Evolutionary conservation across 2,888 invertebrate species (phyloP).

Genomic region (Hypercompe scribonia): DNA sequence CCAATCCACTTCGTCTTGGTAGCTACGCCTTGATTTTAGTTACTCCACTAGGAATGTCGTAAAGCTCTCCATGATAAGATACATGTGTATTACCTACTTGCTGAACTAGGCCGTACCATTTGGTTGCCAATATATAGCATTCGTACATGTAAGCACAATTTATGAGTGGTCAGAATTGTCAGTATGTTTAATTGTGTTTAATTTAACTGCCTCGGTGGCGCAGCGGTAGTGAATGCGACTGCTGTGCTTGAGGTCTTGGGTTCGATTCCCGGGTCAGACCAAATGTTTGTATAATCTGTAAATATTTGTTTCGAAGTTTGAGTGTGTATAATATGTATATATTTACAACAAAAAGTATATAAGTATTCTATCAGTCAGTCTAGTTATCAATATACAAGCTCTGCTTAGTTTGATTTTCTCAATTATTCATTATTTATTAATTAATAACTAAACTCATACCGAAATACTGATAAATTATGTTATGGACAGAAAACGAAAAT

Average conservation of each 20-base stretch:
- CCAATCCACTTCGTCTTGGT: constrained; percentile 48
- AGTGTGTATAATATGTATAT: too few relatives aligned
- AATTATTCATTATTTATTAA: too few relatives aligned
- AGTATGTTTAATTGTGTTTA: background rate
- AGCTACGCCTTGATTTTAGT: constrained; percentile 20
- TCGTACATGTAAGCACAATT: background rate
- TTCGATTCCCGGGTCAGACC: too few relatives aligned
- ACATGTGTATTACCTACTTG: constrained; percentile 12
- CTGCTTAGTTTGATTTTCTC: too few relatives aligned
- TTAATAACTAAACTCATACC: background rate
- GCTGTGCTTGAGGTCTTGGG: too few relatives aligned
- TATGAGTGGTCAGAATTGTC: background rate
- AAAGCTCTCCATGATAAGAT: constrained; percentile 15
- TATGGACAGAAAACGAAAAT: background rate
- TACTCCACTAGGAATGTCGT: constrained; percentile 9
- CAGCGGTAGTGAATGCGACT: too few relatives aligned
- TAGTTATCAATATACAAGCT: too few relatives aligned
- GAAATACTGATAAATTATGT: background rate
- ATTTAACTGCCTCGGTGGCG: too few relatives aligned
- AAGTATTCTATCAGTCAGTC: too few relatives aligned
- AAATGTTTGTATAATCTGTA: too few relatives aligned
- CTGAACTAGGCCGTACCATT: constrained; percentile 9
- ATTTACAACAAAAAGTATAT: too few relatives aligned
- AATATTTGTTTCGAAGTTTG: too few relatives aligned
- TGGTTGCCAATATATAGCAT: background rate